Base-by-base conservation (phyloP, 2,888 invertebrate genomes). In the Eurytoma adleriae region DNA sequence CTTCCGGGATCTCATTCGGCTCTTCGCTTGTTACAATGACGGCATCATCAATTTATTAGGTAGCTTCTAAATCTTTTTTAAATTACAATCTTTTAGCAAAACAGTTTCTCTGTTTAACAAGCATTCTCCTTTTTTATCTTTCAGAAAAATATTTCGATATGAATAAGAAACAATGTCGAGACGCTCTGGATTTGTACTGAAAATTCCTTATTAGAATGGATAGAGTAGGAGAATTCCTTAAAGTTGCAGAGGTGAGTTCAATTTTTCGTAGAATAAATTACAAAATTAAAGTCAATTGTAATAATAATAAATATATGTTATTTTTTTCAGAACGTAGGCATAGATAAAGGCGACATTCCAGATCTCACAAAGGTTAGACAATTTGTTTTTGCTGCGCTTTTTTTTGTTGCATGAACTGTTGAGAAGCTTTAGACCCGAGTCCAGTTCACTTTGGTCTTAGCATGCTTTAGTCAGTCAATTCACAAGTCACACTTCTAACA, bases 11-110 rank as follows among this genome's bases (percentile, higher is more conserved):
- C 95, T 99, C 90, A 99, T 99, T 90, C 95, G 99, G 84, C 93
- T 99, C 86, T 99, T 99, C 92, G 99, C 99, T 82, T 99, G 99
- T 92, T 99, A 99, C 93, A 99, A 99, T 92, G 99, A 99, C 92
- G 99, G 99, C 85, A 98, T 99, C 87, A 99, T 99, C 88, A 99
- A 99, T 92, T 94, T 99, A 85, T 93, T 99, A 92, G 95, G 95
- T 95, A 90, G 90, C 88, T 50, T 24, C 48, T 67, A 13, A 16
- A 54, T 54, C 54, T n/a, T 3, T 54, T 4, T 4, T 14, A n/a
- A 16, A 54, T 54, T 54, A 54, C 3, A 54, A 14, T 54, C n/a
- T 54, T 4, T 4, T 7, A 54, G 14, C n/a, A 54, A 16, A n/a
- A 54, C n/a, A n/a, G n/a, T n/a, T n/a, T n/a, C n/a, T n/a, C n/a